Base-by-base conservation (phyloP, 2,888 invertebrate genomes). In the Acanthosoma haemorrhoidale region DNA sequence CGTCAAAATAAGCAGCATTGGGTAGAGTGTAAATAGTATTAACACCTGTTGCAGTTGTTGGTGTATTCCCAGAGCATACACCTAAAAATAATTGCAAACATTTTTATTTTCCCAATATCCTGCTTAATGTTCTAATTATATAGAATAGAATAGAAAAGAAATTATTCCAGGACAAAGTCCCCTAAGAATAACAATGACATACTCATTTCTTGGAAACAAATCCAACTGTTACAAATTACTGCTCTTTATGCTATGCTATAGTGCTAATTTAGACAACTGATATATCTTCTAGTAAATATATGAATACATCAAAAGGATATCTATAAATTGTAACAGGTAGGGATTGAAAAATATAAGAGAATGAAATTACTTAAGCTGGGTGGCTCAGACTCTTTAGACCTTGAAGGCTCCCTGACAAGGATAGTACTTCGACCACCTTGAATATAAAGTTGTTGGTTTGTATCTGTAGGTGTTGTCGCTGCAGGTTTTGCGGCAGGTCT, bases 371-470 rank as follows among this genome's bases (percentile, higher is more conserved):
- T 36, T 29, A 64, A 9, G 21, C 9, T 64, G 3, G 39, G 8
- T 8, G 64, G 64, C 31, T 64, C 64, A 29, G 64, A 13, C 39
- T 64, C 64, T 29, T 64, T 64, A 21, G 67, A 21, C 57, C 67
- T 34, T 18, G 51, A n/a, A 38, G 63, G 34, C 36, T 67, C 67
- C 29, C 67, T 43, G 4, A 67, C 43, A n/a, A 67, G 34, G 16
- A 67, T 43, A 25, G 67, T 67, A 21, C 51, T 57, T 11, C 67
- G 32, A 2, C 36, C 25, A 13, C 67, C 67, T 25, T 31, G 51
- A 34, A 67, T 57, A 13, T 34, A 67, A 2, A 51, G 51, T 21
- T 67, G 67, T 13, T 51, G 67, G 15, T 16, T 51, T 6, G 67
- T 16, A 8, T 57, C 67, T 16, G 43, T 36, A n/a, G 29, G 38